Evolutionary conservation across 2,797 vertebrate genomes (phyloP).

Genomic region (Fratercula arctica): DNA sequence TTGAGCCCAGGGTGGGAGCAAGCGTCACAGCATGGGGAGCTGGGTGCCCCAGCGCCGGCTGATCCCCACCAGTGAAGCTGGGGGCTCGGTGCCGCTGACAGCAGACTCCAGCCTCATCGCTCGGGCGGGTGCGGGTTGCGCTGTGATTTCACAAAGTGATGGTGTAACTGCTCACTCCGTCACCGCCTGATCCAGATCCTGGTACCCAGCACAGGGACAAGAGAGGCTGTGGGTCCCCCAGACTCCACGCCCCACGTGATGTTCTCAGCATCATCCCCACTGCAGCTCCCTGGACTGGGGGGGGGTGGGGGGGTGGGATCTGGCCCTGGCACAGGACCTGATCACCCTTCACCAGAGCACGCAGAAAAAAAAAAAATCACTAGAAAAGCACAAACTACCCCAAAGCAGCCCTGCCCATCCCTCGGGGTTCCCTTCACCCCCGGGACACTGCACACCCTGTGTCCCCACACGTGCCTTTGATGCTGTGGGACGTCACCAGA

Average conservation of each 20-base stretch:
- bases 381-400: background rate
- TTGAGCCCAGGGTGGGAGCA: rapidly evolving
- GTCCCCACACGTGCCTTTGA: rapidly evolving
- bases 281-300: background rate
- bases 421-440: background rate
- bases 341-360: background rate
- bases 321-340: rapidly evolving
- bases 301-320: no score
- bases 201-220: background rate
- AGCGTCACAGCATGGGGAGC: background rate
- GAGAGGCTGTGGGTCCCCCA: background rate
- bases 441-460: rapidly evolving
- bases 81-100: background rate
- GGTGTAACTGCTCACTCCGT: rapidly evolving
- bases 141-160: background rate
- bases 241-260: rapidly evolving
- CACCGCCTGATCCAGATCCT: rapidly evolving
- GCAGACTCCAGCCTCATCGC: rapidly evolving
- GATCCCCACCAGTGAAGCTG: rapidly evolving
- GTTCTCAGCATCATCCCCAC: background rate
- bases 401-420: background rate
- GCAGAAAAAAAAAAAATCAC: background rate
- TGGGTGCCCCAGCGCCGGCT: rapidly evolving
- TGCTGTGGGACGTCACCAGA: background rate
- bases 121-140: rapidly evolving